Percentiles rank a stretch among this genome's conserved stretches.
phyloP scores from a whole-genome alignment of 2,888 invertebrate genomes.

The Euphydryas editha region DNA sequence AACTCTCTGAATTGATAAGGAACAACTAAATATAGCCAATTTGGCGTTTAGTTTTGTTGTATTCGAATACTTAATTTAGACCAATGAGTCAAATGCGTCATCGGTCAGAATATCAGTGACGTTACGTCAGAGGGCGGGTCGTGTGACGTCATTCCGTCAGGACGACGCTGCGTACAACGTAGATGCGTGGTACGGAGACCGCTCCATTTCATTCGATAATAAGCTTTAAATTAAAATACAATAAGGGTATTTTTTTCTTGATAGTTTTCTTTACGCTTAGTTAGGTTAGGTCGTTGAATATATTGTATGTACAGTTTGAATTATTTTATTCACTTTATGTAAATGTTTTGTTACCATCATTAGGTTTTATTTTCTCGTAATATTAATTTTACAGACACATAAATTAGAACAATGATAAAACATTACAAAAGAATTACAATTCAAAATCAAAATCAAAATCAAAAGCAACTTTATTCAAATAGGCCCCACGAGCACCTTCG shows the following conservation, averaged over 20 bases:
- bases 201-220: slow-evolving; percentile 31
- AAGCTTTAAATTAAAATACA: slow-evolving; percentile 21
- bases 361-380: not conserved
- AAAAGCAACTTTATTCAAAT: no score
- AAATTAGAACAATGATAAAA: no score
- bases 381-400: not conserved
- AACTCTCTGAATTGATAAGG: no score
- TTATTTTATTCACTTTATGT: slow-evolving; percentile 8
- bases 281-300: slow-evolving; percentile 34
- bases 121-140: slow-evolving; percentile 52
- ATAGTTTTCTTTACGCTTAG: slow-evolving; percentile 29
- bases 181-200: slow-evolving; percentile 45
- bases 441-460: no score
- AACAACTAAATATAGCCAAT: no score
- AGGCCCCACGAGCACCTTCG: no score
- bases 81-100: slow-evolving; percentile 38
- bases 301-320: not conserved
- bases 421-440: no score
- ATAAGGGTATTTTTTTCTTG: slow-evolving; percentile 34
- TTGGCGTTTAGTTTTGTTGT: not conserved
- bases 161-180: slow-evolving; percentile 51
- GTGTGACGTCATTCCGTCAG: slow-evolving; percentile 53
- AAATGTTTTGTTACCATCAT: not conserved
- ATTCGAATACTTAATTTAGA: not conserved
- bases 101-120: no score